Conservation (phyloP, 1,140 invertebrate species). For the Phocides pigmalion region DNA sequence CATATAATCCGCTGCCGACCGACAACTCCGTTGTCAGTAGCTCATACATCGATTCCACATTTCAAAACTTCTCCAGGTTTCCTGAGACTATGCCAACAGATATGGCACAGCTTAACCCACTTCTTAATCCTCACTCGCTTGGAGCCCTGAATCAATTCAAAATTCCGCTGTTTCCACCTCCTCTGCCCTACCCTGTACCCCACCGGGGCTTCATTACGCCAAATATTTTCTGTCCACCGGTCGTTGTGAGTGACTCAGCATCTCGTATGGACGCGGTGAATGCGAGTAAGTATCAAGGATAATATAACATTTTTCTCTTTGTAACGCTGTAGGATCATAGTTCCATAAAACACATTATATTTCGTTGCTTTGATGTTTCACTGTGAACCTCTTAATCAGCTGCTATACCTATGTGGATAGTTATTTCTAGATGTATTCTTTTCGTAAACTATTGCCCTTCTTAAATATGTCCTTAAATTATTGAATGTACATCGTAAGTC, state of each 20-base stretch:
- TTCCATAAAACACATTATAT: no score
- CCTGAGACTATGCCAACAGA: conserved; percentile 51
- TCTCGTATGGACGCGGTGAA: conserved; percentile 37
- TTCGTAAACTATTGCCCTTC: no score
- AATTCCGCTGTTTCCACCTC: conserved; percentile 61
- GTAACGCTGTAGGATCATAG: no score
- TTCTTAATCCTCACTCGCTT: conserved; percentile 51
- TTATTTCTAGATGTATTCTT: no score
- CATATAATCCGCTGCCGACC: conserved; percentile 77
- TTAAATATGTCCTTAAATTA: no score
- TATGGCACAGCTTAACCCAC: conserved; percentile 50
- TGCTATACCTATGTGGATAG: no score
- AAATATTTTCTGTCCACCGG: conserved; percentile 68
- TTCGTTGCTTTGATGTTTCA: no score
- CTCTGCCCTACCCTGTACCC: conserved; percentile 61
- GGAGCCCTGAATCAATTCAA: conserved; percentile 64
- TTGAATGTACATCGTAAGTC: no score
- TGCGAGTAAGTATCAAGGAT: conserved; percentile 39
- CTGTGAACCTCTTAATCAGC: no score
- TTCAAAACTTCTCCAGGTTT: conserved; percentile 57
- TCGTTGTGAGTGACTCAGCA: conserved; percentile 46
- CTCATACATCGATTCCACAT: conserved; percentile 55
- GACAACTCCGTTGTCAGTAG: conserved; percentile 58
- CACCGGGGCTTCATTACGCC: conserved; percentile 62
- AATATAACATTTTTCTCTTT: background rate